Conservation (phyloP, 2,888 invertebrate genomes). For the Tetheella fluctuosa region DNA sequence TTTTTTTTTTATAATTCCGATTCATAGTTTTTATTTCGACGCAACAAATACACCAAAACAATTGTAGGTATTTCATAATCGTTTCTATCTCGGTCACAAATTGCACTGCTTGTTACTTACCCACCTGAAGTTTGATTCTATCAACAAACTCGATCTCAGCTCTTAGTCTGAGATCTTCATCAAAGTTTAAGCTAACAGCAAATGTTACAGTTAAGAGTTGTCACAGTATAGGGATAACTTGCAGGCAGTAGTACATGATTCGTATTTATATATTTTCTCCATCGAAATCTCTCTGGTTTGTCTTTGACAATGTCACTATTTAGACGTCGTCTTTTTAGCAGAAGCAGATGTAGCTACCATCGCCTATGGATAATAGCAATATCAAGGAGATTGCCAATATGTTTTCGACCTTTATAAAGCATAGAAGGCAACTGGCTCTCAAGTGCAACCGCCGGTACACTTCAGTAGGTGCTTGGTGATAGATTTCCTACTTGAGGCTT, state of each 20-base stretch:
- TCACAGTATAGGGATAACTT: neutral
- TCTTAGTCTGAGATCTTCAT: neutral
- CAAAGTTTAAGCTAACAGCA: conserved; percentile 3
- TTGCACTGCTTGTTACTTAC: neutral
- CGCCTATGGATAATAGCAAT: too few species aligned
- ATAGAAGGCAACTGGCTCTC: too few species aligned
- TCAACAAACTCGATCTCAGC: neutral
- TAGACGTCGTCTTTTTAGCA: too few species aligned
- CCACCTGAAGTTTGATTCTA: neutral
- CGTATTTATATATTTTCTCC: too few species aligned
- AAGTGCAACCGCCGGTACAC: too few species aligned
- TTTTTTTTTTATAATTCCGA: too few species aligned
- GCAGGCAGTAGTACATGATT: neutral
- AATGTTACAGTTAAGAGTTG: neutral
- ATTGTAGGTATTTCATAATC: neutral
- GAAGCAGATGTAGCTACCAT: too few species aligned
- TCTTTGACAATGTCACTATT: neutral
- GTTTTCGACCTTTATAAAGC: too few species aligned
- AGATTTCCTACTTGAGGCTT: too few species aligned
- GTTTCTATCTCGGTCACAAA: neutral
- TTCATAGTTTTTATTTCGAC: too few species aligned
- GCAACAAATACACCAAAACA: neutral
- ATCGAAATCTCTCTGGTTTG: neutral
- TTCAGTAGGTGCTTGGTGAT: too few species aligned
- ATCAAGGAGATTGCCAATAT: too few species aligned